These are phyloP conservation scores for Galemys pyrenaicus DNA, from an alignment of 2,113 vertebrate species.

Conservation along the genomic window DNA sequence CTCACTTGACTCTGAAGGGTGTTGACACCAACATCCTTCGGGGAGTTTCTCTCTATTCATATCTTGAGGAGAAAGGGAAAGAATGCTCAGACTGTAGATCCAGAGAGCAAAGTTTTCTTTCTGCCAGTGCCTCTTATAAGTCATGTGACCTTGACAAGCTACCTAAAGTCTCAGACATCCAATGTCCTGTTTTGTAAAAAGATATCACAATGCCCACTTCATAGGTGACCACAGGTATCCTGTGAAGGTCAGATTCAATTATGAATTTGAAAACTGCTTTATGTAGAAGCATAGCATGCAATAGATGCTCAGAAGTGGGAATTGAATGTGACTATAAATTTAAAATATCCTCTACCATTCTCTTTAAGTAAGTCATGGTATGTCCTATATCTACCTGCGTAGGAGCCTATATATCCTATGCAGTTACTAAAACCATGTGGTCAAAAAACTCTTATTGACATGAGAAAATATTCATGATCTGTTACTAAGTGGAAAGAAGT, in stretches of 20 bases:
- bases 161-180: background rate
- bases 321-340: background rate
- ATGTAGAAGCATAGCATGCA: background rate
- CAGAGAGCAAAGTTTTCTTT: background rate
- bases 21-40: background rate
- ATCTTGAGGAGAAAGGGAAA: background rate
- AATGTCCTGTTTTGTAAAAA: background rate
- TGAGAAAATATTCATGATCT: constrained; percentile 8
- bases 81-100: background rate
- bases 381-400: background rate
- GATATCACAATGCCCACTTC: background rate
- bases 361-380: background rate
- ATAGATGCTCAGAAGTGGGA: background rate
- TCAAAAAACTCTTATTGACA: background rate
- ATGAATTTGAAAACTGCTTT: background rate
- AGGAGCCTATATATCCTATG: background rate
- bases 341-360: background rate
- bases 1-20: background rate
- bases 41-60: background rate
- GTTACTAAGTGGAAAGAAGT: constrained; percentile 27
- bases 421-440: background rate
- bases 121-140: background rate
- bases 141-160: background rate
- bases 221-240: background rate
- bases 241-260: background rate